Evolutionary conservation across 64 coral and sea anemone genomes (phyloP).

Genomic region (Montipora efflorescens): DNA sequence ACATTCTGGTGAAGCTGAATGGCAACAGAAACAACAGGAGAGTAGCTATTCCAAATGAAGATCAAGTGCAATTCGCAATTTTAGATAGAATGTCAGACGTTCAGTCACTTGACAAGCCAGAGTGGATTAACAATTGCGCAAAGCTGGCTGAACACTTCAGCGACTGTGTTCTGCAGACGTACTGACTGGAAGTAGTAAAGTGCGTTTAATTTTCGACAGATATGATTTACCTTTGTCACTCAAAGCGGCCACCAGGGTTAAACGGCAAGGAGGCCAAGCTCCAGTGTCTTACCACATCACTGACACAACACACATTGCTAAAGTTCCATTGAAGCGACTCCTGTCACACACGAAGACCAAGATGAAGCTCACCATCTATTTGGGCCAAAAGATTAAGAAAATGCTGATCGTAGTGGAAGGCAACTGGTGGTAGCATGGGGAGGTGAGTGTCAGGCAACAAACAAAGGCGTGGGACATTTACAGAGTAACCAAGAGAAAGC

Average conservation of each 20-base stretch:
- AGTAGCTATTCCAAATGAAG: too few species aligned
- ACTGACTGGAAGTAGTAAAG: background rate
- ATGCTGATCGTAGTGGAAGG: constrained; percentile 21
- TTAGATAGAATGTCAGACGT: too few species aligned
- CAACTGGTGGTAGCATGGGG: constrained; percentile 11
- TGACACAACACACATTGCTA: constrained; percentile 30
- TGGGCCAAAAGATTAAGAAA: too few species aligned
- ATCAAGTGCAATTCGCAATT: too few species aligned
- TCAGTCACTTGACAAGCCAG: too few species aligned
- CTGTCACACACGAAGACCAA: constrained; percentile 2
- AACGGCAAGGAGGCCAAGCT: constrained; percentile 2
- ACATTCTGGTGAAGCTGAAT: background rate
- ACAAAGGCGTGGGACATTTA: too few species aligned
- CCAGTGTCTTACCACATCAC: constrained; percentile 1
- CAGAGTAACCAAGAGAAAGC: constrained; percentile 20
- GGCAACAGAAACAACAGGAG: background rate
- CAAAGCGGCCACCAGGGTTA: background rate
- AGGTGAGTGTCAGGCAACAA: too few species aligned
- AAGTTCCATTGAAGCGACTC: constrained; percentile 22
- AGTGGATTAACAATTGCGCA: too few species aligned
- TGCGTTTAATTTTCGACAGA: constrained; percentile 18
- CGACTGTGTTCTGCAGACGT: too few species aligned
- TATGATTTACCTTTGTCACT: constrained; percentile 4
- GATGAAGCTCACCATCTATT: too few species aligned
- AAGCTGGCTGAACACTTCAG: too few species aligned